These are phyloP conservation scores for Athalia cordata DNA, from an alignment of 2,888 invertebrate genomes.

Conservation along the genomic window DNA sequence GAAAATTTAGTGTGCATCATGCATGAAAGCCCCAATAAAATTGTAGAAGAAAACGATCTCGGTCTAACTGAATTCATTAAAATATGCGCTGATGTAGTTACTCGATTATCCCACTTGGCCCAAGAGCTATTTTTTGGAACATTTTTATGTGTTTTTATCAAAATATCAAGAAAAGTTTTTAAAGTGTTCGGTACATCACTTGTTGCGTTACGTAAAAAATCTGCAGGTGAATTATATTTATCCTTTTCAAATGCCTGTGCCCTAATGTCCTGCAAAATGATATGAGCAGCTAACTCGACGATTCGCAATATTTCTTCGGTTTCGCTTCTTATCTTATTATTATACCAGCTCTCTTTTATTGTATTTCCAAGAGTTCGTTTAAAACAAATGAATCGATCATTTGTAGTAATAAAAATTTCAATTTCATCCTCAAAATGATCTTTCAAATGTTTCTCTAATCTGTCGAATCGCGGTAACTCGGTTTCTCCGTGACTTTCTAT, in stretches of 20 bases:
- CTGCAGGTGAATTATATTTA: conserved; percentile 37
- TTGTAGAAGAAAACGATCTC: conserved; percentile 40
- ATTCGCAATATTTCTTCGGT: background rate
- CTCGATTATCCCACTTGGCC: conserved; percentile 21
- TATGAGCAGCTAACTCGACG: background rate
- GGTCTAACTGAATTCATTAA: conserved; percentile 47
- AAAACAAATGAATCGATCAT: conserved; percentile 45
- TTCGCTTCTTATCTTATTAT: conserved; percentile 18
- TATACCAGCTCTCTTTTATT: conserved; percentile 43
- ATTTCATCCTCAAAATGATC: conserved; percentile 18
- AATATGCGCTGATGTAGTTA: conserved; percentile 39
- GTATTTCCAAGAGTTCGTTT: conserved; percentile 38
- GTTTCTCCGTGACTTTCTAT: background rate
- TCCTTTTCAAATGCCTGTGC: conserved; percentile 11
- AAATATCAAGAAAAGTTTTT: conserved; percentile 33
- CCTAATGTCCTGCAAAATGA: conserved; percentile 25
- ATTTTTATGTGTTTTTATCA: conserved; percentile 42
- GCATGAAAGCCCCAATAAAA: conserved; percentile 40
- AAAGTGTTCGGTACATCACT: conserved; percentile 37
- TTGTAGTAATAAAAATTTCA: background rate
- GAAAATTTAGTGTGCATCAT: conserved; percentile 46
- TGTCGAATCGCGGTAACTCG: background rate
- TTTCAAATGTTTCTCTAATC: background rate
- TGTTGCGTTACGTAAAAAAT: conserved; percentile 33
- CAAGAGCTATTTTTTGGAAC: background rate